Conservation (phyloP, 2,797 vertebrate species). For the Gobionotothen gibberifrons region DNA sequence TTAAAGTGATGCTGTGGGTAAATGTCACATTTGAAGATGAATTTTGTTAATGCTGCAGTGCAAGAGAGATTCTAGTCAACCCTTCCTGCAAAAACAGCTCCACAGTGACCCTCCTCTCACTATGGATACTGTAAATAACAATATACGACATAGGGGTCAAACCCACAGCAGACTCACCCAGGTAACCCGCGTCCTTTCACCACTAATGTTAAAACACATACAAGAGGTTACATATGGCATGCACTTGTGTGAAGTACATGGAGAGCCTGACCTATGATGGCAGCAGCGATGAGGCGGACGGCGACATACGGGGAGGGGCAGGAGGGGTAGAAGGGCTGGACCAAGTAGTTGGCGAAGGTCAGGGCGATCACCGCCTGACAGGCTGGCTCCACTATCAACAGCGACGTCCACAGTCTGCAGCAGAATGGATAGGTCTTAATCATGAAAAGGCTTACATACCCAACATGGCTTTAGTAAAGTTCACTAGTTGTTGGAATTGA, state of each 20-base stretch:
- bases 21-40: background rate
- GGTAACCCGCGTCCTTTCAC: background rate
- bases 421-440: background rate
- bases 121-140: background rate
- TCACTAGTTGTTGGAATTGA: too few relatives aligned
- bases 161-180: background rate
- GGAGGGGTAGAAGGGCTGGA: constrained; percentile 86
- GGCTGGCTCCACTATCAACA: constrained; percentile 87
- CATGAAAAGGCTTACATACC: background rate
- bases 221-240: background rate
- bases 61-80: background rate
- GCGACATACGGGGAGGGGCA: constrained; percentile 80
- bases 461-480: background rate
- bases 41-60: background rate
- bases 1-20: background rate
- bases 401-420: constrained; percentile 84
- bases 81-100: background rate
- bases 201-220: background rate
- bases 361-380: constrained; percentile 88
- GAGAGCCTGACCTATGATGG: constrained; percentile 82
- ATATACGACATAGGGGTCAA: too few relatives aligned
- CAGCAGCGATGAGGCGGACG: constrained; percentile 84
- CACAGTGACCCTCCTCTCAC: background rate
- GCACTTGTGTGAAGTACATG: background rate
- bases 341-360: constrained; percentile 86